Evolutionary conservation across 35 echinoderm and acorn worm genomes (phyloP).

Genomic region (Acanthaster planci): DNA sequence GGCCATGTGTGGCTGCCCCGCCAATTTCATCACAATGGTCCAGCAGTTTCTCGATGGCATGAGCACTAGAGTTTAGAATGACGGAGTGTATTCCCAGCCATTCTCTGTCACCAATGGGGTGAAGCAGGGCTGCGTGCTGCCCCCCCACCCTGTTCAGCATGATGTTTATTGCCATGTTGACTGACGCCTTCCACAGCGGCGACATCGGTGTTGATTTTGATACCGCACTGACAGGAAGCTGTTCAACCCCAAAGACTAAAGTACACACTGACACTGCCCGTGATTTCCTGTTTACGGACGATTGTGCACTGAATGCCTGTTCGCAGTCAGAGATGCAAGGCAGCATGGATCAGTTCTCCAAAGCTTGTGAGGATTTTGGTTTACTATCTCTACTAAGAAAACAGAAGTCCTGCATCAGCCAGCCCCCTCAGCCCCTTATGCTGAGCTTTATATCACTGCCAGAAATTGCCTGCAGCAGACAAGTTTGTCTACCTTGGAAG

Average conservation of each 20-base stretch:
- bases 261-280: background rate
- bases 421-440: background rate
- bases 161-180: constrained; percentile 3
- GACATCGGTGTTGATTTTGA: background rate
- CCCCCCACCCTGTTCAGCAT: constrained; percentile 6
- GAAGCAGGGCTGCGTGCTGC: constrained; percentile 24
- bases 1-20: constrained; percentile 4
- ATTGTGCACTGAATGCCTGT: background rate
- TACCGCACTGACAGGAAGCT: background rate
- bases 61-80: background rate
- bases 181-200: background rate
- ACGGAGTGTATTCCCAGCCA: constrained; percentile 4
- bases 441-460: background rate
- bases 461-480: background rate
- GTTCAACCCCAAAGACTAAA: background rate
- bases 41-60: constrained; percentile 17
- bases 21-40: constrained; percentile 1
- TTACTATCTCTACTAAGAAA: background rate
- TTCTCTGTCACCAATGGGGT: constrained; percentile 28
- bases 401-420: background rate
- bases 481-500: background rate
- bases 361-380: background rate
- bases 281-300: background rate
- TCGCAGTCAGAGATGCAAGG: background rate
- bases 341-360: background rate